Base-by-base conservation (phyloP, 2,888 invertebrate genomes). In the Terebella lapidaria region DNA sequence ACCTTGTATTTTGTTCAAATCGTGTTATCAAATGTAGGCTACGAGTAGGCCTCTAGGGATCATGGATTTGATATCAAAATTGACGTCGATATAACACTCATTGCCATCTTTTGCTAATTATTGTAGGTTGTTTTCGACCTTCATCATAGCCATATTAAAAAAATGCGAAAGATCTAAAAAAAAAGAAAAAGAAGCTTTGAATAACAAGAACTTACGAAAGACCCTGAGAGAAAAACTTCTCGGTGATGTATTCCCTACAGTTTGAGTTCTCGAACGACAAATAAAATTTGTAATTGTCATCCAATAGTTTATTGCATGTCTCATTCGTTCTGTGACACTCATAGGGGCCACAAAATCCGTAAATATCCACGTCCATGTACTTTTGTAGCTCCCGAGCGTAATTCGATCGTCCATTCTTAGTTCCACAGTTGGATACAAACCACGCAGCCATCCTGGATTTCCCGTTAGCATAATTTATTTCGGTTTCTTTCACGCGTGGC, bases 381-480 rank as follows among this genome's bases (percentile, higher is more conserved):
- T 93, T 92, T 66, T 88, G 85, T 57, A 96, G 68, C 90, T 90
- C 68, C 87, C 70, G 86, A 5, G 94, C 94, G 81, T 90, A 95
- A 70, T 91, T 89, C 63, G 93, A 83, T 18, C 96, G 86, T 1
- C 89, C 89, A 80, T 96, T 96, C 58, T 92, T 86, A 2, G 95
- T 93, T 66, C 91, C 92, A 78, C 96, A 96, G 82, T 96, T 96
- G 35, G 94, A 95, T 58, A 96, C 95, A 82, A 96, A 96, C 96
- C 95, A 95, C 58, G 95, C 95, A 4, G 95, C 81, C 89, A 87
- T 90, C 82, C 90, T 92, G 45, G 93, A 94, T 81, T 95, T 95
- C 77, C 94, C 94, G 0, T 90, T 90, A 2, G 77, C 76, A 61
- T 74, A 80, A 66, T 78, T 76, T 63, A 67, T 72, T 20, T 18